Conservation (phyloP, 30 jellyfish, hydroid and myxozoan genomes). For the Aurelia aurita region DNA sequence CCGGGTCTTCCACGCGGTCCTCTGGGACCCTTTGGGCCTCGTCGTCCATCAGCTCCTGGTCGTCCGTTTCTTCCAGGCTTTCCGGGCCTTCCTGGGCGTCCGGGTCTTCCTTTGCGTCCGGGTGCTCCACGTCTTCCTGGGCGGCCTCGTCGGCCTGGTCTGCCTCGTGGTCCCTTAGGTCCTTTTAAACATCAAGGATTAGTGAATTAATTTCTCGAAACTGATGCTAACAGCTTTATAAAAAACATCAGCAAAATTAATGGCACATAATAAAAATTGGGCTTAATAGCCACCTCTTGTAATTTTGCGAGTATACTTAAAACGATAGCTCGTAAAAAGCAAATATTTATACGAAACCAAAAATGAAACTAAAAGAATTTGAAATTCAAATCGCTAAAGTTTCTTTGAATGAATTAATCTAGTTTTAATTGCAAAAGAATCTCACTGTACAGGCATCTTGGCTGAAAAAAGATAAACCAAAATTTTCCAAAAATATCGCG, state of each 20-base stretch:
- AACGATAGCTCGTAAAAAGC: too few species aligned
- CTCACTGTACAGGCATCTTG: too few species aligned
- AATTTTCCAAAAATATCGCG: too few species aligned
- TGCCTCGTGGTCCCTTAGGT: not conserved
- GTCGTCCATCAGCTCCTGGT: too few species aligned
- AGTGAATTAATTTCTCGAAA: not conserved
- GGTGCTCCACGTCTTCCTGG: conserved; percentile 26
- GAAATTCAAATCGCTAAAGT: too few species aligned
- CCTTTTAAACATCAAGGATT: not conserved
- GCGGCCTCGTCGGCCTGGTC: conserved; percentile 22
- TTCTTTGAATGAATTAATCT: too few species aligned
- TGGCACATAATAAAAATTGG: not conserved
- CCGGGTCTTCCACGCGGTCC: too few species aligned
- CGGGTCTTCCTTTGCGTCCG: conserved; percentile 36
- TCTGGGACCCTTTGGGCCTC: too few species aligned
- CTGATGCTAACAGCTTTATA: not conserved
- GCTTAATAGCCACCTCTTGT: not conserved
- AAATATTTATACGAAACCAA: too few species aligned
- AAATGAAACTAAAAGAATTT: not conserved
- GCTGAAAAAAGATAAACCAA: too few species aligned
- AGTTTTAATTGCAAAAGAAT: too few species aligned
- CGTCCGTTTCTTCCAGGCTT: too few species aligned
- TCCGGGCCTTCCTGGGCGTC: conserved; percentile 31
- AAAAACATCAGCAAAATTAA: not conserved
- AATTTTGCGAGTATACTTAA: not conserved